Evolutionary conservation across 2,888 invertebrate genomes (phyloP).

Genomic region (Ophioninae sp.): DNA sequence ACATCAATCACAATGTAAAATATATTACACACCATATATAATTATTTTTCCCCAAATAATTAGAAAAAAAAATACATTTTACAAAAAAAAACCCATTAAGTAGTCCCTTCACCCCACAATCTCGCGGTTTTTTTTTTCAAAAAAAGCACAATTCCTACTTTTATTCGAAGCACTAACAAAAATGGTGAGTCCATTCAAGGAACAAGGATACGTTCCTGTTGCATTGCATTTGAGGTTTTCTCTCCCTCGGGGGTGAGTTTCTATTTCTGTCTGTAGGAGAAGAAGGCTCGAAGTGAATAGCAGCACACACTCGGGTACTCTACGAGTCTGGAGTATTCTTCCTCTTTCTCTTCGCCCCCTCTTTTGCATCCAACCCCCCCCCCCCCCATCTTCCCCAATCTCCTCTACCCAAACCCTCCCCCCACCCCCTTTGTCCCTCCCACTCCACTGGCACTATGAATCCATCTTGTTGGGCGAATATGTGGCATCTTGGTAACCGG

Average conservation of each 20-base stretch:
- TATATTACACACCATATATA: too few relatives aligned
- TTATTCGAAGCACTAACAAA: too few relatives aligned
- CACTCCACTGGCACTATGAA: background rate
- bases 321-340: constrained; percentile 45
- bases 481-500: constrained; percentile 56
- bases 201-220: background rate
- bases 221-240: constrained; percentile 11
- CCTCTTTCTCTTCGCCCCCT: constrained; percentile 1
- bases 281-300: constrained; percentile 51
- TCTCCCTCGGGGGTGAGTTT: constrained; percentile 38
- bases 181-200: too few relatives aligned
- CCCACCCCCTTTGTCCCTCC: constrained; percentile 1
- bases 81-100: too few relatives aligned
- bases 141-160: too few relatives aligned
- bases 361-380: constrained; percentile 6
- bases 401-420: constrained; percentile 4
- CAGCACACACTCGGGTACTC: constrained; percentile 36
- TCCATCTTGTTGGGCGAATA: constrained; percentile 42
- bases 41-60: too few relatives aligned
- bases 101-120: too few relatives aligned
- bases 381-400: background rate
- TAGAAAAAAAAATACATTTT: too few relatives aligned
- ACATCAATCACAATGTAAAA: too few relatives aligned
- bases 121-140: too few relatives aligned
- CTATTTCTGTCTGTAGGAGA: constrained; percentile 49